These are phyloP conservation scores for Sebastes nivosus DNA, from an alignment of 2,797 vertebrate genomes.

Conservation along the genomic window DNA sequence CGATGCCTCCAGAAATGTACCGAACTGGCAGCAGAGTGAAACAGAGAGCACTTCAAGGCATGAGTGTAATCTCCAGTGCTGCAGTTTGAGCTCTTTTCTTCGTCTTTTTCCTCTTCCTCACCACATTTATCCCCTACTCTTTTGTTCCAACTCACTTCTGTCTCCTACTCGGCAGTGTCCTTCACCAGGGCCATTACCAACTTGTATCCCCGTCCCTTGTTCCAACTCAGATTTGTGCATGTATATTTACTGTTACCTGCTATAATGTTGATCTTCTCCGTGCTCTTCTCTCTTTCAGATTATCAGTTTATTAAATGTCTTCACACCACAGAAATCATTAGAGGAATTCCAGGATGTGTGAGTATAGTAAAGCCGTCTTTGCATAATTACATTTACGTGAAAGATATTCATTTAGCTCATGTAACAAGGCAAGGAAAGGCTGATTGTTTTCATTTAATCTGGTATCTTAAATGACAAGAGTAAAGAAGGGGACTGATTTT, in stretches of 20 bases:
- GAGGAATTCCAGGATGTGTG: constrained; percentile 99
- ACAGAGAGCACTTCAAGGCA: constrained; percentile 48
- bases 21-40: constrained; percentile 46
- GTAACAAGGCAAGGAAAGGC: not conserved
- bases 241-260: not conserved
- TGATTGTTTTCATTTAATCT: not conserved
- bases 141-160: constrained; percentile 31
- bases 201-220: not conserved
- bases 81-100: constrained; percentile 33
- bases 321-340: constrained; percentile 98
- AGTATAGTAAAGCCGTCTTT: constrained; percentile 73
- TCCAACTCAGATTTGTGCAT: not conserved
- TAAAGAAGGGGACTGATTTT: not conserved
- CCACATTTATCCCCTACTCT: constrained; percentile 15
- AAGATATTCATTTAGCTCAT: not conserved
- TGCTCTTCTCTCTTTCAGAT: constrained; percentile 87
- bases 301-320: constrained; percentile 99
- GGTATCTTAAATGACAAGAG: not conserved
- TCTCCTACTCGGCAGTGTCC: constrained; percentile 38
- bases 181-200: constrained; percentile 40
- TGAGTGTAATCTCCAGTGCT: constrained; percentile 40
- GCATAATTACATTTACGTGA: not conserved
- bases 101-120: constrained; percentile 5
- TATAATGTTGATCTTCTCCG: not conserved
- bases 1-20: constrained; percentile 45